phyloP scores from a whole-genome alignment of 2,113 vertebrate genomes.

The Eulacestoma nigropectus region DNA sequence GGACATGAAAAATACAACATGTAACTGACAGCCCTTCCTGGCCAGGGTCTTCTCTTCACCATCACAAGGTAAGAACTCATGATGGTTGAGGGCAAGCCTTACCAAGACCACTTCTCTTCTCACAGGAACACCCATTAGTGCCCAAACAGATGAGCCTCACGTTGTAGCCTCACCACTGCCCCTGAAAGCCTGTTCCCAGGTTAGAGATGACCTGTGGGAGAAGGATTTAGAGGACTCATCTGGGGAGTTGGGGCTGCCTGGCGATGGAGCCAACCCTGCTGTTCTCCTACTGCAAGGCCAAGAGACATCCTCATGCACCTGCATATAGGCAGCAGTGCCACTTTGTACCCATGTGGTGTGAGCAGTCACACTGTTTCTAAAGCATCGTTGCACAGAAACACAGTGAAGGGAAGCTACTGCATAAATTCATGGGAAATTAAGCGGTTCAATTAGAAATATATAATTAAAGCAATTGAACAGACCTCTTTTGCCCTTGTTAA shows the following conservation, averaged over 20 bases:
- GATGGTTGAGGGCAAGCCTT: neutral
- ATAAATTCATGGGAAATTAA: neutral
- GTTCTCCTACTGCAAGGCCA: neutral
- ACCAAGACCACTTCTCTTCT: neutral
- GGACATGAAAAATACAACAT: neutral
- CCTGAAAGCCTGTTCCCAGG: neutral
- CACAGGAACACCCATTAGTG: accelerated
- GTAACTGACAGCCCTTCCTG: neutral
- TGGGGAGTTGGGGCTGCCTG: neutral
- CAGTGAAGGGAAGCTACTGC: neutral
- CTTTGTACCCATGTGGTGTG: neutral
- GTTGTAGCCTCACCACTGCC: accelerated
- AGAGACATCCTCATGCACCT: neutral
- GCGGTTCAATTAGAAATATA: neutral
- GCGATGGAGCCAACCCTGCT: neutral
- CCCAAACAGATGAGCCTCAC: neutral
- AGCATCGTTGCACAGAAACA: neutral
- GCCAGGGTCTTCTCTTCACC: neutral
- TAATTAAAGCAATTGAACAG: neutral
- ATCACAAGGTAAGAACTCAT: neutral
- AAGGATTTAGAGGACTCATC: neutral
- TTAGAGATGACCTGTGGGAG: neutral
- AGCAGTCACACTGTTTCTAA: neutral
- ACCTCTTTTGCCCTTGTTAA: neutral
- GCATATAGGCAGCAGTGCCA: neutral